Conservation (phyloP, 2,888 invertebrate species). For the Leucoma salicis region DNA sequence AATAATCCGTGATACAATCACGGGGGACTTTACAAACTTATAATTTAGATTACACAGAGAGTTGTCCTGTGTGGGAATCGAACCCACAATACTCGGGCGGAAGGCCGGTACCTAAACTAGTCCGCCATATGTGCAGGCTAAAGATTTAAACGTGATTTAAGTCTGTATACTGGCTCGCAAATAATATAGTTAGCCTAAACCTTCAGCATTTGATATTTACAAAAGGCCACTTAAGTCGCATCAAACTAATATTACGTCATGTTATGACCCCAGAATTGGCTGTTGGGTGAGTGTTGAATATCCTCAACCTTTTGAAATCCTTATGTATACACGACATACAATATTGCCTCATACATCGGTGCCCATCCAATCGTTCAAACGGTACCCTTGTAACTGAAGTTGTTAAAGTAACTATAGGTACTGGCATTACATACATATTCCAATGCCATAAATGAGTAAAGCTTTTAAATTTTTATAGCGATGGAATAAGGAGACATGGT, state of each 20-base stretch:
- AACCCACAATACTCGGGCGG: no score
- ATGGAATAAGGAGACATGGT: no score
- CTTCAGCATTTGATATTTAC: conserved; percentile 38
- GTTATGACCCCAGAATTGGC: conserved; percentile 37
- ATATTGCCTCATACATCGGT: background rate
- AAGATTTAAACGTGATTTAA: background rate
- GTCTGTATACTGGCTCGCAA: conserved; percentile 7
- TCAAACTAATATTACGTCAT: conserved; percentile 57
- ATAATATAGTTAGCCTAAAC: conserved; percentile 28
- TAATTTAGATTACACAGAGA: no score
- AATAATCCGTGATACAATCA: no score
- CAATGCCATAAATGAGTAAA: background rate
- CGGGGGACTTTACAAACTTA: no score
- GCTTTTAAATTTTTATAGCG: no score
- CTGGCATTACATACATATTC: background rate
- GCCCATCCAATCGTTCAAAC: conserved; percentile 39
- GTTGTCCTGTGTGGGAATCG: no score
- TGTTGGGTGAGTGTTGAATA: conserved; percentile 51
- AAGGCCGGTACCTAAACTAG: no score
- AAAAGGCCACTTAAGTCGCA: conserved; percentile 46
- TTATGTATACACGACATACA: conserved; percentile 37
- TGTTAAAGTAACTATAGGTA: conserved; percentile 31
- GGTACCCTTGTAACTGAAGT: conserved; percentile 36
- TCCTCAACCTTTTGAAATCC: conserved; percentile 70
- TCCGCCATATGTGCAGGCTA: no score